Evolutionary conservation across 2,888 invertebrate genomes (phyloP).

Genomic region (Drosophila suboccidentalis): DNA sequence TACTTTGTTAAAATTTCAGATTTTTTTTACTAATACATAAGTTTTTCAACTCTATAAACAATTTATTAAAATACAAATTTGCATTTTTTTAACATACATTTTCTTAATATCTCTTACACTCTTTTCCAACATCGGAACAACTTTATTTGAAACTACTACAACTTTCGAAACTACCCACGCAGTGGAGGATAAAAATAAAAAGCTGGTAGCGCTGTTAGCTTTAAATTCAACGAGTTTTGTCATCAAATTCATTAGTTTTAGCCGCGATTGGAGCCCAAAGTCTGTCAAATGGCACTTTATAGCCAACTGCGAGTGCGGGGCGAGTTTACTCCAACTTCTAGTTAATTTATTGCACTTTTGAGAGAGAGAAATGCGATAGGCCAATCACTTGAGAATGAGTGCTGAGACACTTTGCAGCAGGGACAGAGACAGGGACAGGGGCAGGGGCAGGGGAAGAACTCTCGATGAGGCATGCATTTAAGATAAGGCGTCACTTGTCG

Average conservation of each 20-base stretch:
- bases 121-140: background rate
- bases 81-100: background rate
- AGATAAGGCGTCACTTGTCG: constrained; percentile 79
- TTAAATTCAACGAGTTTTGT: constrained; percentile 72
- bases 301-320: constrained; percentile 12
- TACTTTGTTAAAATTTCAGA: background rate
- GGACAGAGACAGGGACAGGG: too few species aligned
- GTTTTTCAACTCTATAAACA: background rate
- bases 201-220: constrained; percentile 55
- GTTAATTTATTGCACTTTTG: constrained; percentile 17
- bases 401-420: constrained; percentile 62
- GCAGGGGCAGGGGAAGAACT: constrained; percentile 8
- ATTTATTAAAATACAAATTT: background rate
- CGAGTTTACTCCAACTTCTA: constrained; percentile 27
- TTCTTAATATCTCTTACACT: background rate
- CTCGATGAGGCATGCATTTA: constrained; percentile 73
- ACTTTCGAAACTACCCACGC: constrained; percentile 54
- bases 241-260: constrained; percentile 75
- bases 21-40: background rate
- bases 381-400: constrained; percentile 73
- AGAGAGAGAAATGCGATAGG: constrained; percentile 73
- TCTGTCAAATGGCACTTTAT: constrained; percentile 22
- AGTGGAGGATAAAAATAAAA: constrained; percentile 10
- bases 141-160: background rate
- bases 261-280: constrained; percentile 37